Evolutionary conservation across 1,140 invertebrate genomes (phyloP), one percentile per base, ranked within the genome.

Genomic region (Triops longicaudatus): DNA sequence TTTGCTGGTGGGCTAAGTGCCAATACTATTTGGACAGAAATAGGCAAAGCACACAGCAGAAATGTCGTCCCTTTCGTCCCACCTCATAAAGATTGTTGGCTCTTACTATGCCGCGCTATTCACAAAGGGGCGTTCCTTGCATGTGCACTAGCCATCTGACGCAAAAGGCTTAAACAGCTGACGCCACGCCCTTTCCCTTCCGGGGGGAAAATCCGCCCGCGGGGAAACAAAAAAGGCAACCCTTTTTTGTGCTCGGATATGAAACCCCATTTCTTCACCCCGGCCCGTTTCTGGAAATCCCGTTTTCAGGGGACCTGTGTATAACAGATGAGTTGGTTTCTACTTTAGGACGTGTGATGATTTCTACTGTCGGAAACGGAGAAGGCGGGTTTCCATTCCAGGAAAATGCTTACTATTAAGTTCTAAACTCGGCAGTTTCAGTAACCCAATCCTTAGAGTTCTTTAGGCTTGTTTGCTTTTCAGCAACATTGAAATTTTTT

Each of bases 1-100:
- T 22, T 6, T 63, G 50, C 14, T 63, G 50, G 50, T 7, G 50
- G 50, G 50, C 50, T 22, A 14, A 14, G 50, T 63, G 50, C 50
- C 50, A 63, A 22, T n/a, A 22, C 50, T 22, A 14, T 63, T 63
- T 22, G 50, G 50, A 63, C 50, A 63, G 50, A 63, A 63, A 63
- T 63, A 63, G 50, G 50, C n/a, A 63, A 63, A 37, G 31, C 31
- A 37, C 31, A 37, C 31, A 7, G 31, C 31, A 37, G 31, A 37
- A 37, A 63, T 63, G 50, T 63, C 50, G 14, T 14, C 50, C 50
- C 50, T 63, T 63, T 63, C 50, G 50, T 22, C 22, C 50, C 50
- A 63, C 22, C 50, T 63, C 50, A 63, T 63, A 63, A 63, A 63
- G 50, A 63, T 63, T 63, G 10, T 63, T 63, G 50, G 50, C 50